phyloP scores from a whole-genome alignment of 2,113 vertebrate genomes.

The Parus major region DNA sequence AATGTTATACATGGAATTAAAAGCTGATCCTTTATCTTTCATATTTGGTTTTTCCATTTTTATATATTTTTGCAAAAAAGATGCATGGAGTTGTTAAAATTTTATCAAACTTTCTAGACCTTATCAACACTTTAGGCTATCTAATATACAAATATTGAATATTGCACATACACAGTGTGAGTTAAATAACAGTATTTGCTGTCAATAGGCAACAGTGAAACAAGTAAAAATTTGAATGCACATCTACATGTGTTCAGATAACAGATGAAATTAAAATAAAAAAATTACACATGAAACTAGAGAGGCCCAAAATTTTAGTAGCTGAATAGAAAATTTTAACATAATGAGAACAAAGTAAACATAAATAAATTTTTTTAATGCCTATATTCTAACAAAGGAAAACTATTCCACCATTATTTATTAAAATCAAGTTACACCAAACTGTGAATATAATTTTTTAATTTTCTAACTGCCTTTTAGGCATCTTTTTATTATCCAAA shows the following conservation, averaged over 20 bases:
- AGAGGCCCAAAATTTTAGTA: background rate
- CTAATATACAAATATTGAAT: background rate
- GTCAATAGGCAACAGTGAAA: background rate
- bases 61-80: background rate
- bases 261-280: background rate
- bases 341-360: background rate
- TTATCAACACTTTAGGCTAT: background rate
- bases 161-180: background rate
- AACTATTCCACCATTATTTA: background rate
- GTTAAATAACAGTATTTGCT: background rate
- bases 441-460: background rate
- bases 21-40: conserved; percentile 56
- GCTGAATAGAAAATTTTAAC: background rate
- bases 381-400: background rate
- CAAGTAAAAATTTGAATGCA: background rate
- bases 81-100: background rate
- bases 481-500: background rate
- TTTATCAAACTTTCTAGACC: background rate
- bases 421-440: background rate
- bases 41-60: background rate
- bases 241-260: background rate
- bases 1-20: conserved; percentile 54
- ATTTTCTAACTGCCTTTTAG: background rate
- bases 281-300: background rate
- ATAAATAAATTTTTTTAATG: background rate